Base-by-base conservation (phyloP, 2,113 vertebrate species). In the Neogobius melanostomus region DNA sequence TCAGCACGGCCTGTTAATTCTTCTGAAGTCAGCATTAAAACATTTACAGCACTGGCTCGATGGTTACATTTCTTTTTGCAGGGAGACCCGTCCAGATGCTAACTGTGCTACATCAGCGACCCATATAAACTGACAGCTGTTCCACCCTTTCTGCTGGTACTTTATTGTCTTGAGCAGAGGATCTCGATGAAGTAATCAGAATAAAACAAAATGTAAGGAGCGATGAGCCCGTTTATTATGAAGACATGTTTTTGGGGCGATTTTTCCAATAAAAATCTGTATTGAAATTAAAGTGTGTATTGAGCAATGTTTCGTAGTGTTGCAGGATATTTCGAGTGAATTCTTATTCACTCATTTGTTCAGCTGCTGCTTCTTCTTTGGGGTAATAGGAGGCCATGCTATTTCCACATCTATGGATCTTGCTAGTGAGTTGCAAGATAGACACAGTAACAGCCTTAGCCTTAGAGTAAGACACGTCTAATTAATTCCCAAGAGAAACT, bases 101-200 rank as follows among this genome's bases (percentile, higher is more conserved):
- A 63, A 66, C 45, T 28, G 43, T 21, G 49, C 42, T 21, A 42
- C 10, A 4, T 16, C 65, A 64, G 67, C 56, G 60, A 71, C 65
- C 67, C 16, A 11, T 74, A 48, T 71, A 60, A 68, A 65, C n/a
- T 71, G 44, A 57, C 71, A 74, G 62, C 62, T 82, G 76, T 61
- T 84, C 15, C 36, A 45, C 50, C 53, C 65, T 63, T 36, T 71
- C 11, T 59, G 1, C 42, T 43, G 66, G 60, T 61, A 72, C 63
- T 69, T 49, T 21, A 59, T 28, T 45, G 48, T 71, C 14, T 49
- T 49, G 49, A 65, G 53, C 8, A n/a, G 59, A 2, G 17, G 51
- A 47, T 61, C 36, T 45, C 14, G 4, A 74, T 9, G 51, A 7
- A 36, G 59, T 14, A 77, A 68, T 61, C 68, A 51, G 60, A 61